These are phyloP conservation scores for Balaenoptera acutorostrata DNA, from an alignment of 2,113 vertebrate species.

Conservation along the genomic window DNA sequence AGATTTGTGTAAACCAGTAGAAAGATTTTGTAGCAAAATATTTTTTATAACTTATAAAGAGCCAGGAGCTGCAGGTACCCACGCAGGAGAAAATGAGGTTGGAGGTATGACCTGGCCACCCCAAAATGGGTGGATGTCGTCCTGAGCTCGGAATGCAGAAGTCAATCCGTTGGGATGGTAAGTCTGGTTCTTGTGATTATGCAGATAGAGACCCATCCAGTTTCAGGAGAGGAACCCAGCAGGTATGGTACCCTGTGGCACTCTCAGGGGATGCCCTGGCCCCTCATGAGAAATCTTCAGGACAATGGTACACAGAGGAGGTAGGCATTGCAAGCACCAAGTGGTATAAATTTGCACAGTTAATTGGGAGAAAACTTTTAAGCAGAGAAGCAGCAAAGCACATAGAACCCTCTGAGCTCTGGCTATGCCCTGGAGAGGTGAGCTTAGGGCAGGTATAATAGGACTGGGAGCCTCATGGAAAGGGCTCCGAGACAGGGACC, in stretches of 20 bases:
- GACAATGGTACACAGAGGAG: neutral
- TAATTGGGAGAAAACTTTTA: neutral
- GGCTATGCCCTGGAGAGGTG: neutral
- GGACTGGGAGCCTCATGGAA: neutral
- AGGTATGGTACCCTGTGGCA: too few relatives aligned
- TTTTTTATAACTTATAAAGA: neutral
- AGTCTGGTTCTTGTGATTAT: neutral
- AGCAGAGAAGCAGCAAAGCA: neutral
- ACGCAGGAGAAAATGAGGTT: neutral
- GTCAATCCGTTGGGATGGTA: neutral
- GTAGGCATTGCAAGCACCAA: rapidly evolving
- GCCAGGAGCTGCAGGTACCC: neutral
- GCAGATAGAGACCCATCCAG: neutral
- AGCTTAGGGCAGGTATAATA: neutral
- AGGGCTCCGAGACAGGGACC: neutral
- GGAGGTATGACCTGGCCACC: neutral
- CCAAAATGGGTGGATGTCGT: too few relatives aligned
- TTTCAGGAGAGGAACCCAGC: neutral
- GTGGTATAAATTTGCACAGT: neutral
- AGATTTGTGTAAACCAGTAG: neutral
- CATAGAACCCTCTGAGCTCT: neutral
- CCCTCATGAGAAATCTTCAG: neutral
- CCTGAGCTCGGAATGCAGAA: neutral
- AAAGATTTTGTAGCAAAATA: neutral
- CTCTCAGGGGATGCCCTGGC: neutral